Evolutionary conservation across 2,888 invertebrate species (phyloP), one percentile per base, ranked within the genome.

Genomic region (Neoascia interrupta): DNA sequence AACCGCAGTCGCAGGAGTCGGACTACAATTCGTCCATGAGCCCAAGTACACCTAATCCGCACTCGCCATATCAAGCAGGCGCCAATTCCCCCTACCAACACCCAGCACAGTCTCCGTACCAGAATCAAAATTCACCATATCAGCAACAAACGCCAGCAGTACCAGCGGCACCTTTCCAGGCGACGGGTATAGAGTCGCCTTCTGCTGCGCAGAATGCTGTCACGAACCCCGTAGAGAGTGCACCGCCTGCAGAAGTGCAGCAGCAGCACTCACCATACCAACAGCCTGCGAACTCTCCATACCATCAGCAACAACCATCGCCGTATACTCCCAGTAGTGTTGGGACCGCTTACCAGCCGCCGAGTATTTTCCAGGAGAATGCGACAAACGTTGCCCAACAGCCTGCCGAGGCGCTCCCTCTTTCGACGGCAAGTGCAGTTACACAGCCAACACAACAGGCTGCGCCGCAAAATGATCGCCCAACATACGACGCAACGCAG

Each of bases 11-110:
- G 18, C 91, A 91, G 81, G 92, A 89, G 72, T 88, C 89, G 0
- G 89, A 91, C 16, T 92, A 92, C 75, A 92, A 91, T 82, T 89
- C 90, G 2, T 88, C 90, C 5, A 86, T 91, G 84, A 90, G 90
- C 47, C 90, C 92, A 21, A 91, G 89, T 83, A 90, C 90, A 47
- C 87, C 87, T 0, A 90, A 90, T 81, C 89, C 90, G 34, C 91
- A 89, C 68, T 90, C 89, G 45, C 89, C 91, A 0, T 92, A 90
- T 84, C 91, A 91, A 84, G 92, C 88, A 51, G 86, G 87, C 0
- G 88, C 88, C 37, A 86, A 85, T 58, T 90, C 90, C 43, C 91
- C 90, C 21, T 88, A 88, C 60, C 85, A 87, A 61, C 86, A 89
- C 79, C 90, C 86, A 81, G 84, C 86, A 21, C 84, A 82, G 31